Base-by-base conservation (phyloP, 92 coral and sea anemone species). In the Parazoanthus atlanticus region DNA sequence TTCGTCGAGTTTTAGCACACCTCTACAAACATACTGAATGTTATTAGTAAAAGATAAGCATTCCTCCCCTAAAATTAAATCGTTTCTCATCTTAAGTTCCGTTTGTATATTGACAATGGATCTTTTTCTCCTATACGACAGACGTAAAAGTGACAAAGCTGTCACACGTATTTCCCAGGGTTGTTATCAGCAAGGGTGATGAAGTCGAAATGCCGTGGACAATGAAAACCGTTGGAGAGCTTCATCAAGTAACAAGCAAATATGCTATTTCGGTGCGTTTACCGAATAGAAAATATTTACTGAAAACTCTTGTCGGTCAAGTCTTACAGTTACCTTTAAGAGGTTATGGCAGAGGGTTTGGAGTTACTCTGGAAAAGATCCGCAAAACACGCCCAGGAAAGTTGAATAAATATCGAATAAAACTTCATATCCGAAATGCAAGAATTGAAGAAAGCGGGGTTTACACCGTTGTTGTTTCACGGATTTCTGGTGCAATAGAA, bases 271-370 rank as follows among this genome's bases (percentile, higher is more conserved):
- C 79, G 36, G 79, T 75, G 79, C 79, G n/a, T 33, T 75, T 75
- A 21, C 79, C 79, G 11, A 75, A 75, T 74, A 49, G 47, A n/a
- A 19, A 5, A 17, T 25, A 34, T 74, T 36, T 74, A 41, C 79
- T 75, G 79, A 75, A 75, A 75, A 75, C 79, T 75, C 52, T 75
- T 33, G 79, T 75, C 31, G 79, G 79, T 75, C 79, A 75, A 36
- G 43, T 33, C 15, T 75, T 75, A 33, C 79, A 75, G 26, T 75
- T 75, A 36, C 79, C 79, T 9, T 21, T 75, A 41, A 75, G 43
- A 75, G 79, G 79, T 38, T 0, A 75, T 21, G n/a, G 43, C 29
- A 75, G 31, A 75, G n/a, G 43, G 28, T 75, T 75, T 41, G 49
- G 5, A 33, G 40, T 75, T 36, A 75, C 79, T 41, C 47, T 75